A percentile compares a stretch with the other conserved stretches of the same genome.
Conservation (phyloP, 2,888 invertebrate species). For the Baccha elongata region DNA sequence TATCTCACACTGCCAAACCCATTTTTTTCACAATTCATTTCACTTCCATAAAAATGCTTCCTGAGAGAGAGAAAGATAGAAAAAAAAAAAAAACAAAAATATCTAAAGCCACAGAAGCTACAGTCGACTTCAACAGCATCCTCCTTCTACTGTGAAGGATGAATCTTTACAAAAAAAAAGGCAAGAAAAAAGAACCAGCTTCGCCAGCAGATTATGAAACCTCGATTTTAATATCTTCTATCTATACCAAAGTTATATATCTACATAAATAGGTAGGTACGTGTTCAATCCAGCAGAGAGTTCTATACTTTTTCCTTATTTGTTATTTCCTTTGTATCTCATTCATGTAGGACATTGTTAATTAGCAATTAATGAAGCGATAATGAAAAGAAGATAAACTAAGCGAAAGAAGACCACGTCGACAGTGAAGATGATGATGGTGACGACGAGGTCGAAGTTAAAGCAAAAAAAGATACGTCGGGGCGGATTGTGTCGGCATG, state of each 20-base stretch:
- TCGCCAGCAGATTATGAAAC: constrained; percentile 55
- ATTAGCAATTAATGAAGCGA: constrained; percentile 82
- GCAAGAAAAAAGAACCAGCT: constrained; percentile 32
- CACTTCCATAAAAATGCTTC: constrained; percentile 44
- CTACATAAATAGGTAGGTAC: not conserved
- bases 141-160: constrained; percentile 24
- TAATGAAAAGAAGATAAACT: constrained; percentile 78
- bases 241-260: not conserved
- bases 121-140: constrained; percentile 20
- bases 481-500: not conserved
- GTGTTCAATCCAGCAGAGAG: constrained; percentile 22
- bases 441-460: constrained; percentile 21
- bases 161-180: not conserved
- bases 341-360: constrained; percentile 80
- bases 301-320: constrained; percentile 46
- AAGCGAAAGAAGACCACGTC: constrained; percentile 45
- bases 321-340: constrained; percentile 71
- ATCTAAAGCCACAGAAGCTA: constrained; percentile 32
- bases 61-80: not conserved
- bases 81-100: constrained; percentile 10
- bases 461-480: constrained; percentile 9
- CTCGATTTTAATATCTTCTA: constrained; percentile 35
- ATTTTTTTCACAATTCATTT: constrained; percentile 54
- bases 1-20: constrained; percentile 33
- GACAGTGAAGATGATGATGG: not conserved